These are phyloP conservation scores for Serinus canaria DNA, from an alignment of 2,113 vertebrate species.

Conservation along the genomic window DNA sequence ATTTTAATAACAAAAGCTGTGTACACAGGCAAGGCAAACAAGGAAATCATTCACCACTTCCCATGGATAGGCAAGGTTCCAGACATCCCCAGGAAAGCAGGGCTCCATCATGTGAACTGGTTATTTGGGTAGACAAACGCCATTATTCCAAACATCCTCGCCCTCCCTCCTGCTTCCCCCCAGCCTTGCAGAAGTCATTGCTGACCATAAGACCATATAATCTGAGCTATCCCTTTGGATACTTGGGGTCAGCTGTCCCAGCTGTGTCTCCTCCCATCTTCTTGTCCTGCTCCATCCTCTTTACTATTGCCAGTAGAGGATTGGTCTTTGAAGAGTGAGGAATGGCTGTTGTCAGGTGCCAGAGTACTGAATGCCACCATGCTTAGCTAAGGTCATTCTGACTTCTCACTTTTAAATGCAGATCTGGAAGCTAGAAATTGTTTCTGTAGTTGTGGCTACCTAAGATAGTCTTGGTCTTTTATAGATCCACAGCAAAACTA, in stretches of 20 bases:
- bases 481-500: not conserved
- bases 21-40: not conserved
- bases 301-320: not conserved
- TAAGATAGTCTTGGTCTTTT: not conserved
- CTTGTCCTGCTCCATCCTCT: not conserved
- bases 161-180: accelerated
- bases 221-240: not conserved
- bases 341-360: not conserved
- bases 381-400: not conserved
- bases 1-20: not conserved
- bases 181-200: not conserved
- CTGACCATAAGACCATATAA: accelerated
- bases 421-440: not conserved
- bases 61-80: not conserved
- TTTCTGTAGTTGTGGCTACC: not conserved
- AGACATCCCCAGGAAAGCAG: not conserved
- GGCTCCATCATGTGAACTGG: accelerated
- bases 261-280: not conserved
- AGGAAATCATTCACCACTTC: not conserved
- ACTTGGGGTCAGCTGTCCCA: not conserved
- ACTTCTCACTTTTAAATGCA: not conserved
- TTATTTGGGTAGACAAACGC: not conserved
- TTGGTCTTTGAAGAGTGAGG: not conserved
- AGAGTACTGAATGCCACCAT: not conserved
- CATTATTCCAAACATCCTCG: accelerated